Evolutionary conservation across 2,888 invertebrate species (phyloP).

Genomic region (Macrosiphum euphorbiae): DNA sequence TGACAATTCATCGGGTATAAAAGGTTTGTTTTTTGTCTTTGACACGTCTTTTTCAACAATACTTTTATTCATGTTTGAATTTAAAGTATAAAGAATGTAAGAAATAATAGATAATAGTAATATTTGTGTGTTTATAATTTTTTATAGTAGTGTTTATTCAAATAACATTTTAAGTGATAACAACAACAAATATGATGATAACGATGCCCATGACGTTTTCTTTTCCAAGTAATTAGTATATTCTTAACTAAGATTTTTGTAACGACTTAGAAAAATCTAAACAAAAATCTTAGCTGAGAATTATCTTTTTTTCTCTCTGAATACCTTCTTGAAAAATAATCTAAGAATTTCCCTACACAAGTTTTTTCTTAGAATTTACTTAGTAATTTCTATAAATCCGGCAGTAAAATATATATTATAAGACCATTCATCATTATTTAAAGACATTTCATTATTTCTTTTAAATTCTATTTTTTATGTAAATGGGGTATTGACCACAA

Average conservation of each 20-base stretch:
- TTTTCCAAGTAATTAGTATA: background rate
- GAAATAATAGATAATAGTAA: too few relatives aligned
- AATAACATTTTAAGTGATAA: background rate
- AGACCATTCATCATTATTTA: too few relatives aligned
- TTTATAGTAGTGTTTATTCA: too few relatives aligned
- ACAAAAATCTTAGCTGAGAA: conserved; percentile 4
- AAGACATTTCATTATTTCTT: too few relatives aligned
- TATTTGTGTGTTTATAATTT: too few relatives aligned
- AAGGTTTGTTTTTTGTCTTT: background rate
- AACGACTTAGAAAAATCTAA: background rate
- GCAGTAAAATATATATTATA: too few relatives aligned
- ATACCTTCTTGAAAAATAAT: too few relatives aligned
- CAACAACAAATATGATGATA: conserved; percentile 7
- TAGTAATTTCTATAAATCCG: too few relatives aligned
- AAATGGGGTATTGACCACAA: too few relatives aligned
- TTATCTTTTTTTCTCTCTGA: conserved; percentile 8
- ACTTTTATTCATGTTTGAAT: background rate
- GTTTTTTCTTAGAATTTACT: too few relatives aligned
- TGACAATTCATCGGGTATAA: conserved; percentile 22
- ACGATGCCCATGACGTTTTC: background rate
- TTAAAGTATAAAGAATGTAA: background rate
- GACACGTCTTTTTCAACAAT: background rate
- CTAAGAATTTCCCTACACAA: too few relatives aligned
- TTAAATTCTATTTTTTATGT: too few relatives aligned
- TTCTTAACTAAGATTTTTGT: background rate